Evolutionary conservation across 2,888 invertebrate genomes (phyloP).

Genomic region (Diarsia mendica): DNA sequence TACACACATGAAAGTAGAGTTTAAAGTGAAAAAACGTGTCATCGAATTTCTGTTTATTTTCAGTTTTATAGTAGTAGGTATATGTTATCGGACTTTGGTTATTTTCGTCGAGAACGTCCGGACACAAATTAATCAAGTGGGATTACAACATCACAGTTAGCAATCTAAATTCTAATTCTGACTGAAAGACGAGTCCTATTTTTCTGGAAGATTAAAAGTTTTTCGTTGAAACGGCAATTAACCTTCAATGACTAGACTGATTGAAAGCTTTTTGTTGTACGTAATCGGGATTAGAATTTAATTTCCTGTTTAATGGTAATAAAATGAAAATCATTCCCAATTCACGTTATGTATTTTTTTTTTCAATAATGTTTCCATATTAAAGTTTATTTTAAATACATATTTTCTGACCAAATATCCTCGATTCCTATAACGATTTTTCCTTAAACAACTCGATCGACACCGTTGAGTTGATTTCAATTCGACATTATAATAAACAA

Average conservation of each 20-base stretch:
- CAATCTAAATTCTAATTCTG: constrained; percentile 45
- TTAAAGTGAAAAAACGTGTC: background rate
- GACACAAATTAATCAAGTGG: constrained; percentile 16
- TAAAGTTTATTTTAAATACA: background rate
- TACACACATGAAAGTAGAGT: background rate
- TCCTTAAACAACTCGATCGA: background rate
- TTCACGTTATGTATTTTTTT: background rate
- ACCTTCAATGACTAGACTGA: constrained; percentile 42
- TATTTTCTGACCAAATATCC: background rate
- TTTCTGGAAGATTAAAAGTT: constrained; percentile 32
- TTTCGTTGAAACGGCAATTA: constrained; percentile 39
- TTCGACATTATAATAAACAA: background rate
- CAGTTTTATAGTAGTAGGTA: background rate
- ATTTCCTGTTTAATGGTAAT: constrained; percentile 18
- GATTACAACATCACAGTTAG: constrained; percentile 21
- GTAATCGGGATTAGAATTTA: constrained; percentile 1
- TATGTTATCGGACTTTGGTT: background rate
- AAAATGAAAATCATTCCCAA: background rate
- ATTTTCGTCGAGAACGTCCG: background rate
- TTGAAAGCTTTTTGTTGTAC: constrained; percentile 28
- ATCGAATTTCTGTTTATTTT: background rate
- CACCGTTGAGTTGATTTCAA: background rate
- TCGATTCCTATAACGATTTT: background rate
- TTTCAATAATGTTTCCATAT: background rate
- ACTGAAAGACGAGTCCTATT: constrained; percentile 17